These are phyloP conservation scores for Dichetophora obliterata DNA, from an alignment of 2,888 invertebrate species.

Conservation along the genomic window DNA sequence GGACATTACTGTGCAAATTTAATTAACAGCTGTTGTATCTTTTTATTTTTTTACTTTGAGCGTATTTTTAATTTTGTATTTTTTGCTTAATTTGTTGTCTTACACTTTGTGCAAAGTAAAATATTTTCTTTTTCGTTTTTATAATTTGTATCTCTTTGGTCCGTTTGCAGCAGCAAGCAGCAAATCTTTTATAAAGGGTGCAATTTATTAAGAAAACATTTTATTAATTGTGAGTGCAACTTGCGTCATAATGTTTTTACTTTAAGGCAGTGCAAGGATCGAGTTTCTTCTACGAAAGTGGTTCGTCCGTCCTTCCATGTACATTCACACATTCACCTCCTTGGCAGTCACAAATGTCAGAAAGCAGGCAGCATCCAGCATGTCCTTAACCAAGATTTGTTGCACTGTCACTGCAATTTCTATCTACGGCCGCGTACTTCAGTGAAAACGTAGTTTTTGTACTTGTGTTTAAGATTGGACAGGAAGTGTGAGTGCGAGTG, in stretches of 20 bases:
- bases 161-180: not conserved
- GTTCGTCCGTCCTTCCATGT: not conserved
- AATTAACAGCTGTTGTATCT: conserved; percentile 23
- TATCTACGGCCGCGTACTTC: not conserved
- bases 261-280: not conserved
- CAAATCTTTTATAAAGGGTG: conserved; percentile 18
- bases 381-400: conserved; percentile 23
- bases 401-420: not conserved
- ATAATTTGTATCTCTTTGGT: not conserved
- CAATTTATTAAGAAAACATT: conserved; percentile 37
- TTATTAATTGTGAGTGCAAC: conserved; percentile 34
- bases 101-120: conserved; percentile 1
- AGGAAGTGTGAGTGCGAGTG: not conserved
- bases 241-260: not conserved
- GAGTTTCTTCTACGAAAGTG: not conserved
- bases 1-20: conserved; percentile 16
- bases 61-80: not conserved
- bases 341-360: not conserved
- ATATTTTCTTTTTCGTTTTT: not conserved
- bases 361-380: not conserved
- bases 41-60: not conserved
- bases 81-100: conserved; percentile 30
- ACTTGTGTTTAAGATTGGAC: not conserved
- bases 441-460: not conserved
- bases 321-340: not conserved